Conservation (phyloP, 2,888 invertebrate genomes). For the Heteropelma amictum region DNA sequence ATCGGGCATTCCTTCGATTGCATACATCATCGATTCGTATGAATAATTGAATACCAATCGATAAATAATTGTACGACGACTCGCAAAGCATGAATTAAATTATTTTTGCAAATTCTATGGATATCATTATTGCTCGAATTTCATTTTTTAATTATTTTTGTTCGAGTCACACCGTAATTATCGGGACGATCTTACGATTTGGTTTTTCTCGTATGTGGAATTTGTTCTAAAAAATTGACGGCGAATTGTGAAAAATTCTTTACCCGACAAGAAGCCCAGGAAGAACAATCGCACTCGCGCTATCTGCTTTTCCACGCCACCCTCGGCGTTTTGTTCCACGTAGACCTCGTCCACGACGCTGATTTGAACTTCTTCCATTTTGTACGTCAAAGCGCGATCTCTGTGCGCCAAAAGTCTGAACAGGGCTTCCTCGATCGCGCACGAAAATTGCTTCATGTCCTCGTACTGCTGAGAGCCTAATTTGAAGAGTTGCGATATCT, state of each 20-base stretch:
- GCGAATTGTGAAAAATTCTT: no score
- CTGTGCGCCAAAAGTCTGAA: constrained; percentile 91
- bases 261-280: constrained; percentile 95
- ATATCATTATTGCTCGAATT: no score
- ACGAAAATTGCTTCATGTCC: constrained; percentile 94
- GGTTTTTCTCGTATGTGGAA: no score
- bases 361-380: constrained; percentile 97
- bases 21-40: background rate
- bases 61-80: no score
- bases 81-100: no score
- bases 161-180: no score
- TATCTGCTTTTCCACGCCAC: constrained; percentile 92
- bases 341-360: constrained; percentile 95
- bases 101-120: no score
- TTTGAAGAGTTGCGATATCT: constrained; percentile 96
- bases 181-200: no score
- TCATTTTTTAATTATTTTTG: no score
- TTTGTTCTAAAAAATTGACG: background rate
- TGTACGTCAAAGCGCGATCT: constrained; percentile 93
- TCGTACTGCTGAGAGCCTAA: constrained; percentile 93
- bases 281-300: constrained; percentile 97
- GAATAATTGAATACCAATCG: no score
- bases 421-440: constrained; percentile 94
- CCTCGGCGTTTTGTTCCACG: constrained; percentile 92
- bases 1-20: constrained; percentile 89